Percentiles rank a stretch among this genome's conserved stretches.
Evolutionary conservation across 2,888 invertebrate genomes (phyloP).

Genomic region (Lasioglossum leucozonium): DNA sequence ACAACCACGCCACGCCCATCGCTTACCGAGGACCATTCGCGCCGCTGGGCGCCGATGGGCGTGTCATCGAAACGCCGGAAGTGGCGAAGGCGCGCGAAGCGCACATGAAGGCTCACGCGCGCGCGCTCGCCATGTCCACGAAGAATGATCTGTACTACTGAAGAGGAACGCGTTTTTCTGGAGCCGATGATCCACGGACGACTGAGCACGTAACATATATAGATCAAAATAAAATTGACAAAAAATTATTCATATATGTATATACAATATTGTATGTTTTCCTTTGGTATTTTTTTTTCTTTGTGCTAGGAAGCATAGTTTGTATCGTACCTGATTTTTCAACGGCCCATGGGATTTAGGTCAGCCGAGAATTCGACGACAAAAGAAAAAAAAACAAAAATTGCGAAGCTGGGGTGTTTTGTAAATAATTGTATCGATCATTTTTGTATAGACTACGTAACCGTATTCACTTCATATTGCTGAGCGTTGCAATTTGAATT

Average conservation of each 20-base stretch:
- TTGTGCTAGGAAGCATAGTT: constrained; percentile 3
- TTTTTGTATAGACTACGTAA: neutral
- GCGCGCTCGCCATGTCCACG: constrained; percentile 70
- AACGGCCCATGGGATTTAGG: constrained; percentile 6
- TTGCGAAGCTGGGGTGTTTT: neutral
- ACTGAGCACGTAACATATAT: neutral
- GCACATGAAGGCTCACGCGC: constrained; percentile 72
- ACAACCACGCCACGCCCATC: constrained; percentile 37
- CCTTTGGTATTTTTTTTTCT: neutral
- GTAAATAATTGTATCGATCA: constrained; percentile 38
- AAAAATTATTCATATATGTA: neutral
- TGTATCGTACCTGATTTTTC: constrained; percentile 49
- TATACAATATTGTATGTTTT: too few species aligned
- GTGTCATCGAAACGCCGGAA: constrained; percentile 73
- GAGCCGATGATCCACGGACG: neutral
- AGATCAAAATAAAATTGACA: neutral
- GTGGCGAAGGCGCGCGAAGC: constrained; percentile 71
- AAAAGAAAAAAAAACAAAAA: neutral
- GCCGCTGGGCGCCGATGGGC: constrained; percentile 71
- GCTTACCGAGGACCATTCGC: constrained; percentile 73
- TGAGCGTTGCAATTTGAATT: constrained; percentile 21
- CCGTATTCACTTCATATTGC: constrained; percentile 9
- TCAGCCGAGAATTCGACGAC: constrained; percentile 10
- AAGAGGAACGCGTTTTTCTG: neutral
- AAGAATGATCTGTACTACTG: constrained; percentile 63